Evolutionary conservation across 2,888 invertebrate species (phyloP).

Genomic region (Xestoiulus laeticollis): DNA sequence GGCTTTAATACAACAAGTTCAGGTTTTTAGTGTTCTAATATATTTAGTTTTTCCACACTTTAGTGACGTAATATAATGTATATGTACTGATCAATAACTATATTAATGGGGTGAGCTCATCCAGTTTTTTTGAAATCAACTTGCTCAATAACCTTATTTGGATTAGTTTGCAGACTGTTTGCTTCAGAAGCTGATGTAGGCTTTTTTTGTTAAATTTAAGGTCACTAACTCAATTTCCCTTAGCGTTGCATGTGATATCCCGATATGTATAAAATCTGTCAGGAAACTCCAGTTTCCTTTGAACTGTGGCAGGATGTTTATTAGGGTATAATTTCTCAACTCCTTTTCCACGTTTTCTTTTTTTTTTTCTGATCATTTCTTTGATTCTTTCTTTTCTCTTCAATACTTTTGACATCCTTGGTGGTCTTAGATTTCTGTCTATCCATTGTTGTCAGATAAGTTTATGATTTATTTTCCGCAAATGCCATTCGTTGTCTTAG

Average conservation of each 20-base stretch:
- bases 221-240: slow-evolving; percentile 18
- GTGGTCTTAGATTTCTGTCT: neutral
- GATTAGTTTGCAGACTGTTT: no score
- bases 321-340: slow-evolving; percentile 1
- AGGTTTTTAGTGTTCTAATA: no score
- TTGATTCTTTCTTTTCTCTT: neutral
- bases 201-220: neutral
- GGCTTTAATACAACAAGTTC: no score
- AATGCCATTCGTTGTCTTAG: neutral
- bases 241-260: neutral
- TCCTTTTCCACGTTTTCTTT: neutral
- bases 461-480: neutral
- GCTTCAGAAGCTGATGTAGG: neutral
- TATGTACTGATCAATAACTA: no score
- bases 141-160: no score
- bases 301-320: neutral
- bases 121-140: neutral
- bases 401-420: neutral
- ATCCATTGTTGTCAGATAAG: neutral
- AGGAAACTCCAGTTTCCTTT: slow-evolving; percentile 25
- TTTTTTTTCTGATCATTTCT: neutral
- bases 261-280: neutral
- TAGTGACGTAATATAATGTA: no score
- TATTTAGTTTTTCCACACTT: no score
- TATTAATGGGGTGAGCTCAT: neutral